These are phyloP conservation scores for Marmota flaviventris DNA, from an alignment of 2,113 vertebrate species.

Conservation along the genomic window DNA sequence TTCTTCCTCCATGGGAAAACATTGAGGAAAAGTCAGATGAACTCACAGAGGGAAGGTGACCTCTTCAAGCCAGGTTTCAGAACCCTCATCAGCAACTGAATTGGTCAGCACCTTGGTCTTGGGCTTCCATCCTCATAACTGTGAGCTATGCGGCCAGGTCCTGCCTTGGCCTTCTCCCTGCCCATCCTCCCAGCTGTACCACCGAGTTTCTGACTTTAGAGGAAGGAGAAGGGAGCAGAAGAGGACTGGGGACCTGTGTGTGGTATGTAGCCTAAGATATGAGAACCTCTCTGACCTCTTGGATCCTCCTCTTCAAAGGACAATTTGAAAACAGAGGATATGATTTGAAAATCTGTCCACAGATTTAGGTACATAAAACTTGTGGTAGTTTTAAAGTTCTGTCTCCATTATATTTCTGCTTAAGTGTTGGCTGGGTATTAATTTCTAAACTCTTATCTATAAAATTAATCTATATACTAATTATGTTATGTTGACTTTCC, in stretches of 20 bases:
- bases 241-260: not conserved
- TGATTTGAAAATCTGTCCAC: not conserved
- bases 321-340: not conserved
- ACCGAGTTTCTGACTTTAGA: not conserved
- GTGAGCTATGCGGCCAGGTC: not conserved
- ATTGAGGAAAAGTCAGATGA: not conserved
- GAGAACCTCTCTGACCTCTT: not conserved
- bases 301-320: not conserved
- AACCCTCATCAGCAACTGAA: not conserved
- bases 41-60: no score
- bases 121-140: not conserved
- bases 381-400: not conserved
- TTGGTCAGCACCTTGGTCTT: not conserved
- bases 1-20: rapidly evolving
- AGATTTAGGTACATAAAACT: not conserved
- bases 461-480: not conserved
- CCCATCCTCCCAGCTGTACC: not conserved
- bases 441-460: not conserved
- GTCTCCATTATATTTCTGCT: not conserved
- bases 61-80: not conserved
- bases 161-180: not conserved
- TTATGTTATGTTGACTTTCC: not conserved
- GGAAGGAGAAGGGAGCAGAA: not conserved
- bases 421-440: not conserved
- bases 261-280: not conserved